Conservation (phyloP, 2,113 vertebrate genomes). For the Corythoichthys haematopterus region DNA sequence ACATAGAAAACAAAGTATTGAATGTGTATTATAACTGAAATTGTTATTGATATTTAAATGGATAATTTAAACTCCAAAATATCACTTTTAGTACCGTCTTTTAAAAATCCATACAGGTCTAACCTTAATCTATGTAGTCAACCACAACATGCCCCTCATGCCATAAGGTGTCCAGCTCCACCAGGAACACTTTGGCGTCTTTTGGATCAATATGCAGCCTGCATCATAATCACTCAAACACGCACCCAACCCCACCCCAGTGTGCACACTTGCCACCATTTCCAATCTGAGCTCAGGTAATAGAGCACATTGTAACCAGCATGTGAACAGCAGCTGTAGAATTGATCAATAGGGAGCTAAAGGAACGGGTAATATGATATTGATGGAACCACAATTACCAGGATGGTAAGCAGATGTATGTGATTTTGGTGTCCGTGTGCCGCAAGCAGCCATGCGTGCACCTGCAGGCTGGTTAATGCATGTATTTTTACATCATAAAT, state of each 20-base stretch:
- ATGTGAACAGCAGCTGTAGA: constrained; percentile 46
- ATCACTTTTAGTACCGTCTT: constrained; percentile 5
- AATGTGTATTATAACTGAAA: background rate
- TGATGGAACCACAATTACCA: constrained; percentile 56
- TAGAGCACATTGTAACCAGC: constrained; percentile 62
- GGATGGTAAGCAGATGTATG: constrained; percentile 40
- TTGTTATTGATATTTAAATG: constrained; percentile 4
- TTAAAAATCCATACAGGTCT: constrained; percentile 27
- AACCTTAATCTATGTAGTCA: constrained; percentile 32
- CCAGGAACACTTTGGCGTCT: constrained; percentile 37
- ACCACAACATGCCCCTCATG: constrained; percentile 19
- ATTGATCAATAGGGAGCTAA: constrained; percentile 68
- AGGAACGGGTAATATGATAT: constrained; percentile 73
- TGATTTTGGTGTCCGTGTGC: constrained; percentile 26
- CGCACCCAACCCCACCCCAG: background rate
- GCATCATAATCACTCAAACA: constrained; percentile 43
- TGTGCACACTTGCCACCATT: constrained; percentile 13
- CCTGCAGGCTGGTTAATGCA: constrained; percentile 38
- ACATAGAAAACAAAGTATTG: background rate
- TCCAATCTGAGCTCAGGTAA: constrained; percentile 48
- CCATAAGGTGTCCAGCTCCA: constrained; percentile 33
- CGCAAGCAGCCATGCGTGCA: constrained; percentile 15
- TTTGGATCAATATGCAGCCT: constrained; percentile 59
- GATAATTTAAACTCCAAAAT: constrained; percentile 14
- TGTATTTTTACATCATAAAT: constrained; percentile 61